A percentile compares a stretch with the other conserved stretches of the same genome.
phyloP scores from a whole-genome alignment of 2,113 vertebrate species.

The Rissa tridactyla region DNA sequence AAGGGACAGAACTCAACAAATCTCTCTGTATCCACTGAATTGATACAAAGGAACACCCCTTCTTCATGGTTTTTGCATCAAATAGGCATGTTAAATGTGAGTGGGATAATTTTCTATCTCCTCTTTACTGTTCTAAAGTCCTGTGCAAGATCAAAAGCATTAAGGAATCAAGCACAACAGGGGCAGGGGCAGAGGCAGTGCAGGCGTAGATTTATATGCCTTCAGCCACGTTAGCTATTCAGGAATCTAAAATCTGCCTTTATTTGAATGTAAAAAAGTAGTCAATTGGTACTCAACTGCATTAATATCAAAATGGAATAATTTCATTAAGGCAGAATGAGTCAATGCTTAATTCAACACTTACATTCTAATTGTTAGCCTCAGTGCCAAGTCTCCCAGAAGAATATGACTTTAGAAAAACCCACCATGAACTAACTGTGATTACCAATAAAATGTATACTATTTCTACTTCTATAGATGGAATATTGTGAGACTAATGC shows the following conservation, averaged over 20 bases:
- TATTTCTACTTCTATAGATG: background rate
- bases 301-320: background rate
- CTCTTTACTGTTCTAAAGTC: background rate
- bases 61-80: background rate
- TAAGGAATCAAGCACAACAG: background rate
- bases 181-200: background rate
- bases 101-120: background rate
- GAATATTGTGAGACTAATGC: background rate
- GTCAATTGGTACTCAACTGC: background rate
- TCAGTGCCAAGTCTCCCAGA: background rate
- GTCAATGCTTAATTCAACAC: background rate
- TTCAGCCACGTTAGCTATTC: background rate
- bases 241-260: background rate
- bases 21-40: background rate
- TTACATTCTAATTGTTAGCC: background rate
- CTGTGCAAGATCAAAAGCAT: background rate
- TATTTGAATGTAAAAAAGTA: background rate
- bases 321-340: background rate
- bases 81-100: background rate
- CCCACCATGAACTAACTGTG: background rate
- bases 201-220: background rate
- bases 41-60: accelerated
- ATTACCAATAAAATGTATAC: background rate
- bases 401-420: background rate
- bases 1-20: background rate